Percentiles rank a stretch among this genome's conserved stretches.
Conservation (phyloP, 2,888 invertebrate species). For the Stenodema calcarata region DNA sequence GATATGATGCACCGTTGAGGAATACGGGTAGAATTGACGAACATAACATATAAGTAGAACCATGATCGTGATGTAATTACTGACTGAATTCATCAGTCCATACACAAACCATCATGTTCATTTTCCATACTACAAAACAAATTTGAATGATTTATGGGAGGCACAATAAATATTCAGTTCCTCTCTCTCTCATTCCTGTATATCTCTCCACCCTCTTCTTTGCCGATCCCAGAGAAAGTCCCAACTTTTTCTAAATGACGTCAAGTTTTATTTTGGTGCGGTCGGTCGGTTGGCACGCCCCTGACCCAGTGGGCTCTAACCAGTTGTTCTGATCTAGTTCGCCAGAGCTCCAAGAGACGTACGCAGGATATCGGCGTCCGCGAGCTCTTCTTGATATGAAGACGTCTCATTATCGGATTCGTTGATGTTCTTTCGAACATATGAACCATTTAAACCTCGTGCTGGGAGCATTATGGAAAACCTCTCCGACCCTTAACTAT, state of each 20-base stretch:
- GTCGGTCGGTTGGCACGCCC: constrained; percentile 35
- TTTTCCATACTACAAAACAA: neutral
- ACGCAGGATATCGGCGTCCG: neutral
- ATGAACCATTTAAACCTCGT: too few relatives aligned
- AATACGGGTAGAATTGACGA: too few relatives aligned
- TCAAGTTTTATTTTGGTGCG: constrained; percentile 41
- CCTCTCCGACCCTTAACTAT: too few relatives aligned
- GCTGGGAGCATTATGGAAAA: too few relatives aligned
- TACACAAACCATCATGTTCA: too few relatives aligned
- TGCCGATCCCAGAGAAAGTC: constrained; percentile 16
- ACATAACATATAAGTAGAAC: too few relatives aligned
- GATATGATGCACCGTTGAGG: too few relatives aligned
- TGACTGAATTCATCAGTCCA: too few relatives aligned
- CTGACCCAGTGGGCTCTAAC: constrained; percentile 39
- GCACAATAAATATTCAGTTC: neutral
- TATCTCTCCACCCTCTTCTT: neutral
- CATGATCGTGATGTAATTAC: too few relatives aligned
- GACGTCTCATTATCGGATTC: too few relatives aligned
- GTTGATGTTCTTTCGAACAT: too few relatives aligned
- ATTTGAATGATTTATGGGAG: neutral
- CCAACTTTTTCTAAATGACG: constrained; percentile 39
- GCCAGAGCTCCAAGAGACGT: neutral
- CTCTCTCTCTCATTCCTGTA: neutral
- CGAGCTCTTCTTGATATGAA: neutral
- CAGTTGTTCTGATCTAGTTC: constrained; percentile 39